A percentile compares a stretch with the other conserved stretches of the same genome.
Conservation (phyloP, 2,797 vertebrate species). For the Chaenodraco wilsoni region DNA sequence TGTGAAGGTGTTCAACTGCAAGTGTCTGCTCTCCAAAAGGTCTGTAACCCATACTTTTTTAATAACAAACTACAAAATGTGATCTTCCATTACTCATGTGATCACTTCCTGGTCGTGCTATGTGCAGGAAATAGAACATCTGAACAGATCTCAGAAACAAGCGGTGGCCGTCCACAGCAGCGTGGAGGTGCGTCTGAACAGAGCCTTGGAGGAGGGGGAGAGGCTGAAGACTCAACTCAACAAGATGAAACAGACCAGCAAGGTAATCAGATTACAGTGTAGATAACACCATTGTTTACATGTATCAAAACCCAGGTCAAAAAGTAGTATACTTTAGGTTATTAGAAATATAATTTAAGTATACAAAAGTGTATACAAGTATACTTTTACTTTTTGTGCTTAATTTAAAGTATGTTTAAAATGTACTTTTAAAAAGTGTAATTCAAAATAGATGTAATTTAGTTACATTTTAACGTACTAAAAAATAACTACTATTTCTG, state of each 20-base stretch:
- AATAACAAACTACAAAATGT: background rate
- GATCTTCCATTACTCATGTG: background rate
- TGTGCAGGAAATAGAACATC: slow-evolving; percentile 88
- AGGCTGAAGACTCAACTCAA: slow-evolving; percentile 87
- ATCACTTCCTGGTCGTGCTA: background rate
- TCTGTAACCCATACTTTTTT: slow-evolving; percentile 12
- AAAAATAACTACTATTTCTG: no score
- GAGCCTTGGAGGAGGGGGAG: slow-evolving; percentile 92
- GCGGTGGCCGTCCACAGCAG: slow-evolving; percentile 82
- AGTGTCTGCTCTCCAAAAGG: slow-evolving; percentile 87
- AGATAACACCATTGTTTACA: background rate
- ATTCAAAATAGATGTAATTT: no score
- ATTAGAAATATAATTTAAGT: no score
- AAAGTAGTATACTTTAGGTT: no score
- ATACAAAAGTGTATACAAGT: no score
- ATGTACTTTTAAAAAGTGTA: no score
- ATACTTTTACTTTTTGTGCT: no score
- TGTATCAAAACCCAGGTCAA: no score
- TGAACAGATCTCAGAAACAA: slow-evolving; percentile 89
- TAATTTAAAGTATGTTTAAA: no score
- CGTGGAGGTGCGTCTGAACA: slow-evolving; percentile 90
- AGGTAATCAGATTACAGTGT: slow-evolving; percentile 76
- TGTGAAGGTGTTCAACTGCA: slow-evolving; percentile 88
- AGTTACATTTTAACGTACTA: no score
- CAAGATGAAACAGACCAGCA: slow-evolving; percentile 89